phyloP scores from a whole-genome alignment of 53 echinoderm and acorn worm species.

The Zoroaster sp. region DNA sequence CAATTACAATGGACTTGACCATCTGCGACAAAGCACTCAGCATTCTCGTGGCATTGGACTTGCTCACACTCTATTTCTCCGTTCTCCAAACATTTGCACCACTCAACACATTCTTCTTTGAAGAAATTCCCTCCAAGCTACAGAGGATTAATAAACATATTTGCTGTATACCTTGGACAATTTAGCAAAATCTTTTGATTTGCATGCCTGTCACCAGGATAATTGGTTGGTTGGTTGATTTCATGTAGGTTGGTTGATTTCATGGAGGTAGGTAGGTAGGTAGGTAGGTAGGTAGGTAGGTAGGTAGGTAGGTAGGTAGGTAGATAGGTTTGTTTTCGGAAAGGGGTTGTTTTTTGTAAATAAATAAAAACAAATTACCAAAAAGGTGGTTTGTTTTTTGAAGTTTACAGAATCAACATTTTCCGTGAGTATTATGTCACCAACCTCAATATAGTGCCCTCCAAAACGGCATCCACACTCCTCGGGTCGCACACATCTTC shows the following conservation, averaged over 20 bases:
- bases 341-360: too few species aligned
- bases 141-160: neutral
- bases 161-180: too few species aligned
- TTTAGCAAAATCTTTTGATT: too few species aligned
- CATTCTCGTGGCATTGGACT: neutral
- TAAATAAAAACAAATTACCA: too few species aligned
- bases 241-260: too few species aligned
- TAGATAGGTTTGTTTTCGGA: too few species aligned
- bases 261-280: too few species aligned
- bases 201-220: too few species aligned
- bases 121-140: neutral
- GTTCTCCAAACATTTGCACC: neutral
- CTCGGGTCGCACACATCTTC: conserved; percentile 59
- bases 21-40: neutral
- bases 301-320: too few species aligned
- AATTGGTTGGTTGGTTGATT: too few species aligned
- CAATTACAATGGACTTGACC: conserved; percentile 19
- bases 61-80: neutral
- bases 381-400: neutral
- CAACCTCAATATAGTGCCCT: conserved; percentile 61
- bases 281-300: too few species aligned
- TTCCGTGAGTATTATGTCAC: neutral
- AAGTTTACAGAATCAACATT: neutral
- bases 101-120: neutral
- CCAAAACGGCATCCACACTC: conserved; percentile 69